Evolutionary conservation across 2,888 invertebrate genomes (phyloP).

Genomic region (Drosophila borealis): DNA sequence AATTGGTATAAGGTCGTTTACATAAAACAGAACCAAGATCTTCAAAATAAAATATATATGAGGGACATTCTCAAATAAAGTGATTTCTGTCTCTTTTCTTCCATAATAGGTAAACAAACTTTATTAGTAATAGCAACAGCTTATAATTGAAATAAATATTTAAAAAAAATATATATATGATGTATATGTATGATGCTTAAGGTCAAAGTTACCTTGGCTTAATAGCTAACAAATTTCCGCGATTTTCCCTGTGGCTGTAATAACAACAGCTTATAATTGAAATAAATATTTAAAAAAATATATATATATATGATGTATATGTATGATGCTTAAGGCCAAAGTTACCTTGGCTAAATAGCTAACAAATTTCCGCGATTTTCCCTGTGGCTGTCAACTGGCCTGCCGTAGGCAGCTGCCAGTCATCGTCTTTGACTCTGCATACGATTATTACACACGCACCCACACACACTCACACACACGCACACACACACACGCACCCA

Average conservation of each 20-base stretch:
- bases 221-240: slow-evolving; percentile 39
- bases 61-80: no score
- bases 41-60: no score
- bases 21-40: no score
- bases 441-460: slow-evolving; percentile 43
- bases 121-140: no score
- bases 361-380: slow-evolving; percentile 36
- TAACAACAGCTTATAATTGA: no score
- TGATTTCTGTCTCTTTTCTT: no score
- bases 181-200: slow-evolving; percentile 10
- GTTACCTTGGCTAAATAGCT: slow-evolving; percentile 24
- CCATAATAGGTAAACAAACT: no score
- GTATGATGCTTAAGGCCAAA: slow-evolving; percentile 17
- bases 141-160: no score
- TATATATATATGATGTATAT: neutral
- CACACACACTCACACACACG: slow-evolving; percentile 6
- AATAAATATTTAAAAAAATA: no score
- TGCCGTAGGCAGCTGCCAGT: slow-evolving; percentile 54
- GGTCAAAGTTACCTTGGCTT: slow-evolving; percentile 20
- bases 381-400: slow-evolving; percentile 52
- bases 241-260: slow-evolving; percentile 40
- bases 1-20: no score
- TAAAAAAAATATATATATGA: neutral
- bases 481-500: neutral
- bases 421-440: slow-evolving; percentile 40